phyloP scores from a whole-genome alignment of 2,113 vertebrate genomes.

The Lepisosteus osseus region DNA sequence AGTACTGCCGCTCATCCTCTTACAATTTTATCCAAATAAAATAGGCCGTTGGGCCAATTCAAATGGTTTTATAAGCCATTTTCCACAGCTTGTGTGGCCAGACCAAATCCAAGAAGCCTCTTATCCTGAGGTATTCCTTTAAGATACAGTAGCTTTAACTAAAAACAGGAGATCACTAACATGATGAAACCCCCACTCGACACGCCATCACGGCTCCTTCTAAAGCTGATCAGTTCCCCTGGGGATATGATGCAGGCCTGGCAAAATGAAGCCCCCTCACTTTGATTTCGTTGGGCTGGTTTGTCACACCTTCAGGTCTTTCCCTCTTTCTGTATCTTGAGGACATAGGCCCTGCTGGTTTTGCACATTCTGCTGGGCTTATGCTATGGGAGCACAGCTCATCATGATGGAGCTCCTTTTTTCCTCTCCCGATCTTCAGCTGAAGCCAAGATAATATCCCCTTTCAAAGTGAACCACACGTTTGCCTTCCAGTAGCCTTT shows the following conservation, averaged over 20 bases:
- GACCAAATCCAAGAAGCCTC: slow-evolving; percentile 68
- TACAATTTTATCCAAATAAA: slow-evolving; percentile 72
- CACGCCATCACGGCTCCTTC: slow-evolving; percentile 47
- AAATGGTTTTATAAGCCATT: slow-evolving; percentile 68
- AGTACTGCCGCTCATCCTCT: slow-evolving; percentile 68
- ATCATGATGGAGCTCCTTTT: neutral
- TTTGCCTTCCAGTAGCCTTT: neutral
- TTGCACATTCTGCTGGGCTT: neutral
- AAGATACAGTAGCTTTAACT: slow-evolving; percentile 39
- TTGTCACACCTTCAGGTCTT: neutral
- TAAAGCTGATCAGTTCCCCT: slow-evolving; percentile 44
- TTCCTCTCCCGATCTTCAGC: neutral
- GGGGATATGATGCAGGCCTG: slow-evolving; percentile 1
- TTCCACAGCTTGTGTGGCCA: slow-evolving; percentile 71
- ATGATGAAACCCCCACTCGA: slow-evolving; percentile 60
- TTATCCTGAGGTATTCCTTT: slow-evolving; percentile 50
- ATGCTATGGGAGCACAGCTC: neutral
- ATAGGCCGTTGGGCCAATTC: slow-evolving; percentile 55
- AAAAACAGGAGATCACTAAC: slow-evolving; percentile 38
- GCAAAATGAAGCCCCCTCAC: neutral
- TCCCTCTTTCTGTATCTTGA: neutral
- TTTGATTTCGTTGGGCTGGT: neutral
- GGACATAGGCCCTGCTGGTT: neutral
- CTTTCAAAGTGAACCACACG: neutral
- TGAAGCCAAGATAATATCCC: neutral